Evolutionary conservation across 2,797 vertebrate species (phyloP).

Genomic region (Busarellus nigricollis): DNA sequence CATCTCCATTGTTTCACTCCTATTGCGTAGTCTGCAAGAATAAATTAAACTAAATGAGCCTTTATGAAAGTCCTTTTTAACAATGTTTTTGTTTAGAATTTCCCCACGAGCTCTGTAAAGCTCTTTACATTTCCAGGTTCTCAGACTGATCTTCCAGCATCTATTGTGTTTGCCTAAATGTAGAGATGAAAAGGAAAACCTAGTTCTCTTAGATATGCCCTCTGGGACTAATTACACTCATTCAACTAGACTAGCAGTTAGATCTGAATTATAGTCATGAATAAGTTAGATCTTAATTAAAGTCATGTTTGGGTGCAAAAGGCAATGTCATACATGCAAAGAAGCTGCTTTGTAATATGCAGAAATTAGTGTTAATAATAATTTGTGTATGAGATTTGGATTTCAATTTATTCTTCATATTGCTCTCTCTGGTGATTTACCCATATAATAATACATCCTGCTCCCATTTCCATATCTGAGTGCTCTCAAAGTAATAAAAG

Average conservation of each 20-base stretch:
- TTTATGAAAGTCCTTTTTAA: neutral
- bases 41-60: conserved; percentile 26
- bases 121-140: conserved; percentile 38
- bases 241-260: conserved; percentile 77
- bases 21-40: conserved; percentile 11
- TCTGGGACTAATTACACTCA: conserved; percentile 79
- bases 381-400: conserved; percentile 67
- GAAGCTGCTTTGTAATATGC: conserved; percentile 73
- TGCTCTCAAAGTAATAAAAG: neutral
- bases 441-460: neutral
- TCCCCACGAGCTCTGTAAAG: conserved; percentile 9
- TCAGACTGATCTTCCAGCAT: conserved; percentile 31
- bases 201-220: conserved; percentile 71
- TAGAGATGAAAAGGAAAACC: conserved; percentile 70
- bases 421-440: neutral
- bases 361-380: conserved; percentile 75
- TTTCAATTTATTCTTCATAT: conserved; percentile 53
- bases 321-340: conserved; percentile 77
- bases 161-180: conserved; percentile 69
- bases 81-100: conserved; percentile 40
- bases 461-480: neutral
- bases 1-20: conserved; percentile 33
- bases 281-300: conserved; percentile 82
- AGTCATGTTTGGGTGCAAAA: conserved; percentile 79
- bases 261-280: conserved; percentile 79